Evolutionary conservation across 2,113 vertebrate genomes (phyloP).

Genomic region (Bolborhynchus lineola): DNA sequence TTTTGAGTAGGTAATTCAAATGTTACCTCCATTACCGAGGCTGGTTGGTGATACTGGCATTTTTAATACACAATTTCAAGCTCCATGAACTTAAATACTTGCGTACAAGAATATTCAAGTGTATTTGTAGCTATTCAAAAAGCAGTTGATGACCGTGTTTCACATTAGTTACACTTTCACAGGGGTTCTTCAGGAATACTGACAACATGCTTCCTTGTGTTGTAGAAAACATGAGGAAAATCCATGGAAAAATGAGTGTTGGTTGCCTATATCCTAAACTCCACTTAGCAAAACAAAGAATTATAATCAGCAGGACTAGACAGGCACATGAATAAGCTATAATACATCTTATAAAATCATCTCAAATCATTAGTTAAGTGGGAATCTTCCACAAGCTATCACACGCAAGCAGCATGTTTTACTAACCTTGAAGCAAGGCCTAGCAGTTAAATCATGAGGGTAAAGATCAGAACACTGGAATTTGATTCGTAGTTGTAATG

Average conservation of each 20-base stretch:
- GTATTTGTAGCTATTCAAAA: background rate
- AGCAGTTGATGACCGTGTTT: background rate
- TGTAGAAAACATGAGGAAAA: background rate
- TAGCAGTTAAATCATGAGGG: background rate
- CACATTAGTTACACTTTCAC: background rate
- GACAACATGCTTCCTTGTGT: background rate
- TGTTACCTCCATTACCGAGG: background rate
- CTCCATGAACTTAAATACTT: background rate
- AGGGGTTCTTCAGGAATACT: background rate
- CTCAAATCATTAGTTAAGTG: background rate
- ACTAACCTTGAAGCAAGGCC: conserved; percentile 45
- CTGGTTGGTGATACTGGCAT: background rate
- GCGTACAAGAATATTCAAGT: background rate
- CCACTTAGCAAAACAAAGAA: background rate
- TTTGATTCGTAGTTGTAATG: background rate
- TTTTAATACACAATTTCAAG: background rate
- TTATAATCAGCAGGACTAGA: background rate
- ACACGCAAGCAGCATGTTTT: background rate
- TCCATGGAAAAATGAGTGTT: background rate
- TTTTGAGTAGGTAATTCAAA: background rate
- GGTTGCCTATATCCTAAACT: background rate
- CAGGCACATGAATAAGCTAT: background rate
- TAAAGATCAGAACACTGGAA: conserved; percentile 16
- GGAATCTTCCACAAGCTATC: background rate
- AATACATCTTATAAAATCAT: background rate